Base-by-base conservation (phyloP, 2,113 vertebrate genomes). In the Catharus minimus region DNA sequence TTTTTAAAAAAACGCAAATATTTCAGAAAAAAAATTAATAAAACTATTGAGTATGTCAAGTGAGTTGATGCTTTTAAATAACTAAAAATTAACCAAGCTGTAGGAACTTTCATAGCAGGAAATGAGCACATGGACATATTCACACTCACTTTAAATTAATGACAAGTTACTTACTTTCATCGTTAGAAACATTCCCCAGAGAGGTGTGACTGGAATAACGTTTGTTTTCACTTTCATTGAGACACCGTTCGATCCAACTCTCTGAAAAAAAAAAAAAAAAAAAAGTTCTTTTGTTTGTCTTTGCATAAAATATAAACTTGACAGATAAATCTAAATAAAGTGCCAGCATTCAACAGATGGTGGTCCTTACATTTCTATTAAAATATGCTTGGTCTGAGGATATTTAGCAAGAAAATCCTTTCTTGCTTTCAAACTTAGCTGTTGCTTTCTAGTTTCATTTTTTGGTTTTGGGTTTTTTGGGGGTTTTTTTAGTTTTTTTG, bases 181-280 rank as follows among this genome's bases (percentile, higher is more conserved):
- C 99, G 33, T 99, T 99, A 98, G 99, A 99, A 97, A 99, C 98
- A 93, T 99, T 99, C 94, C 99, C 99, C 98, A 99, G 97, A 95
- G 99, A 99, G 55, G 98, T 98, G 97, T 99, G 99, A 91, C 98
- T 99, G 96, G 99, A 99, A 94, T 99, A 99, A 61, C 99, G 98
- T 93, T 99, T 99, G 97, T 98, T 99, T 98, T 99, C 99, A 92
- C 99, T 99, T 98, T 99, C 99, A 82, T 97, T 99, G 97, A 99
- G 99, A 97, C 99, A 99, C 97, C 99, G 98, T 97, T 99, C 99
- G 98, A 99, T 99, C 99, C 99, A 99, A 96, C 99, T 99, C 98
- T 99, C 99, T 99, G 97, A 11, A 97, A 98, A 96, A 97, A 94
- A 55, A 36, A 6, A 19, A 92, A 84, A 82, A 65, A 23, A 22